Evolutionary conservation across 2,888 invertebrate species (phyloP).

Genomic region (Drosophila neutralis): DNA sequence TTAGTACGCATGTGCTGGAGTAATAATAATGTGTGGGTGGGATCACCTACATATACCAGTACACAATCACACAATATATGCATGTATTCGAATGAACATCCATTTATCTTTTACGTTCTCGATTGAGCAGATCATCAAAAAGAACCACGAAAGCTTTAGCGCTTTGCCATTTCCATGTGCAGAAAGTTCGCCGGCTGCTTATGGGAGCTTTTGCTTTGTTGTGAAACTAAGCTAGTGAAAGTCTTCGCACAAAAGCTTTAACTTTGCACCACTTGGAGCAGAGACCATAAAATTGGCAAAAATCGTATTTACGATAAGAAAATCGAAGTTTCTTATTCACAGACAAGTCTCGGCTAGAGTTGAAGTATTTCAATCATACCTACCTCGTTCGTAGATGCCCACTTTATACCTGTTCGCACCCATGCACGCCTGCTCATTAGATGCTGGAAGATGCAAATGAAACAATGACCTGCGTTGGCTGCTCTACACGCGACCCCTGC

Average conservation of each 20-base stretch:
- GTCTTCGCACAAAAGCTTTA: not conserved
- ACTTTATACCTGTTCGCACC: not conserved
- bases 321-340: not conserved
- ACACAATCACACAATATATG: not conserved
- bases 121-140: not conserved
- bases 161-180: not conserved
- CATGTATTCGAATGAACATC: not conserved
- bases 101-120: conserved; percentile 3
- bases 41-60: conserved; percentile 5
- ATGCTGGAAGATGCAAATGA: too few species aligned
- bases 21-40: conserved; percentile 1
- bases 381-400: not conserved
- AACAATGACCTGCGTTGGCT: too few species aligned
- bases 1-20: conserved; percentile 3
- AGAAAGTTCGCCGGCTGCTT: not conserved
- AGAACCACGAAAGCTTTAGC: conserved; percentile 1
- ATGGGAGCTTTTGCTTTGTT: not conserved
- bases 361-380: not conserved
- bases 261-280: not conserved
- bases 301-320: not conserved
- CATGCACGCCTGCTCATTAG: too few species aligned
- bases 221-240: not conserved
- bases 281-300: not conserved
- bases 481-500: too few species aligned
- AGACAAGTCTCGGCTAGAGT: not conserved